Base-by-base conservation (phyloP, 2,797 vertebrate species). In the Poecilia gillii region DNA sequence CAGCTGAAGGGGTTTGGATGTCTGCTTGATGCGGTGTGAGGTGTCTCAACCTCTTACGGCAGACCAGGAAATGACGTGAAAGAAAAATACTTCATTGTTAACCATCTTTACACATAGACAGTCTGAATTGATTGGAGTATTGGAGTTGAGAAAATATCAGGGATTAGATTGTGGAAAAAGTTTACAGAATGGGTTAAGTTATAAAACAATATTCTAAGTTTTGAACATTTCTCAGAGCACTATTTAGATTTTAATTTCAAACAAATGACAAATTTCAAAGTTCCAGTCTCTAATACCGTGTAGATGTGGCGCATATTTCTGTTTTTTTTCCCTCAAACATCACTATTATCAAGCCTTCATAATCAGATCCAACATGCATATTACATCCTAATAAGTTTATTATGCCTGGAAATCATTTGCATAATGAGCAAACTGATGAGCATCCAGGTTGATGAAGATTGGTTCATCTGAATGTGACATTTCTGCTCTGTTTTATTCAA, bases 371-470 rank as follows among this genome's bases (percentile, higher is more conserved):
- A 46, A 5, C 70, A 31, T 72, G n/a, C 70, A 72, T 45, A 43
- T 72, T 46, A n/a, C 45, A 62, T 62, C 59, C 31, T 33, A 62
- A 62, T 62, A 62, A 31, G 9, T 28, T 28, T 47, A 72, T 45
- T 72, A 72, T 72, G 43, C 13, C 25, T 47, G 59, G 59, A 49
- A 43, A 43, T 75, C 2, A 62, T 75, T 75, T 62, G 33, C 55
- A 62, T 57, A 57, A 59, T 62, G 53, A 62, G 73, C n/a, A 75
- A 57, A 62, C 51, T 62, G 73, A 59, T 75, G 59, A 62, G 31
- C 31, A 62, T 62, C 59, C 31, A 57, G n/a, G 55, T 28, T 57
- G 41, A 57, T 43, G 43, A 41, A 28, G 41, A 25, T 71, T 25
- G 68, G 13, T 71, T 43, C 68, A 72, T 72, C 70, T 47, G 7